These are phyloP conservation scores for Melanchra persicariae DNA, from an alignment of 2,888 invertebrate species.

Conservation along the genomic window DNA sequence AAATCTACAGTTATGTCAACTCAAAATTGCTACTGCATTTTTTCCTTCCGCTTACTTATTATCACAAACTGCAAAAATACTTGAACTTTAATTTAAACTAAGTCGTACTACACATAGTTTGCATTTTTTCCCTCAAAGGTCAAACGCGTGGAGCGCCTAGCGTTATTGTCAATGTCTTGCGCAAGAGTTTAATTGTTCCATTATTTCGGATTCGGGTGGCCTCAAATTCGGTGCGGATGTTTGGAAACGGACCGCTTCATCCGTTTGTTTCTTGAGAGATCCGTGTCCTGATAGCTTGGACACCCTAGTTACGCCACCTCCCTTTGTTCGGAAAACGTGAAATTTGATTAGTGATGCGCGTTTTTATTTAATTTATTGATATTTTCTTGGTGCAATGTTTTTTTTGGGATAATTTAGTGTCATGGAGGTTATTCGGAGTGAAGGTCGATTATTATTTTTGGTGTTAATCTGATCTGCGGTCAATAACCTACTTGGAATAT, in stretches of 20 bases:
- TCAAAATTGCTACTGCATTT: background rate
- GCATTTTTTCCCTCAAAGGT: conserved; percentile 56
- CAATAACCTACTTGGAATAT: conserved; percentile 7
- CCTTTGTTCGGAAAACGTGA: conserved; percentile 59
- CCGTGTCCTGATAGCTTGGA: conserved; percentile 64
- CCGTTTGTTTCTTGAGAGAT: conserved; percentile 66
- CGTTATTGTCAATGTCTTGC: conserved; percentile 74
- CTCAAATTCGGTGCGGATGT: conserved; percentile 74
- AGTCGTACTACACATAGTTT: conserved; percentile 50
- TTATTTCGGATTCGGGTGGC: conserved; percentile 70
- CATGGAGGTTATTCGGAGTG: conserved; percentile 11
- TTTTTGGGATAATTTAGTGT: conserved; percentile 12
- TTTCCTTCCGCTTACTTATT: conserved; percentile 16
- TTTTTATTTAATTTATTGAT: conserved; percentile 23
- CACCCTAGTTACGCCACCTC: conserved; percentile 63
- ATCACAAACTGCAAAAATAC: conserved; percentile 7
- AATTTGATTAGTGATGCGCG: conserved; percentile 53
- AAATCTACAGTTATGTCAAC: background rate
- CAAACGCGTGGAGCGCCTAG: conserved; percentile 63
- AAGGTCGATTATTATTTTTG: conserved; percentile 11
- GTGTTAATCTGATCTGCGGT: conserved; percentile 20
- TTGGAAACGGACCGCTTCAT: conserved; percentile 69
- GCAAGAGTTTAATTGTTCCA: conserved; percentile 77
- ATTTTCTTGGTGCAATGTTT: conserved; percentile 28
- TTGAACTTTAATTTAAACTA: conserved; percentile 52